These are phyloP conservation scores for Drosophila koepferae DNA, from an alignment of 2,888 invertebrate genomes.

Conservation along the genomic window DNA sequence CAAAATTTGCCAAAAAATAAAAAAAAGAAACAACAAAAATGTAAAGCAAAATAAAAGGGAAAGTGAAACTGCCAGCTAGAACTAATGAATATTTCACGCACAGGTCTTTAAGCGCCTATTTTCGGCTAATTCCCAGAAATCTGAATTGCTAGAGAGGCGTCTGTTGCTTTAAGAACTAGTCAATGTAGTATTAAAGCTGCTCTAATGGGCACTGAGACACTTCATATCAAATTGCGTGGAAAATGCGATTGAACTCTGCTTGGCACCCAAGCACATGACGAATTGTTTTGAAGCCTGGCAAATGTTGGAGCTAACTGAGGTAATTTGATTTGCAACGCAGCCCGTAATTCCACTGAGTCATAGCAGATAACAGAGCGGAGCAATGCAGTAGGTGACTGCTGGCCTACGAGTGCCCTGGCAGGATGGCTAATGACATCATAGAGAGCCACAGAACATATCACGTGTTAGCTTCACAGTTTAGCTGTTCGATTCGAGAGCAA, in stretches of 20 bases:
- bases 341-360: slow-evolving; percentile 45
- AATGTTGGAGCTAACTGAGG: slow-evolving; percentile 28
- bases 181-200: background rate
- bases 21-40: background rate
- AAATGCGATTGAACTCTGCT: slow-evolving; percentile 35
- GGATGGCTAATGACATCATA: slow-evolving; percentile 65
- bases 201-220: background rate
- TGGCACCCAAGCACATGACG: slow-evolving; percentile 15
- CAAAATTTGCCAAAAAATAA: slow-evolving; percentile 29
- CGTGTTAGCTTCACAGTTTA: slow-evolving; percentile 11
- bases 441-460: background rate
- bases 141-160: background rate
- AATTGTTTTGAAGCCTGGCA: slow-evolving; percentile 44
- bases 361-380: slow-evolving; percentile 11
- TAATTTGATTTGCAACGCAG: slow-evolving; percentile 61
- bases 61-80: background rate
- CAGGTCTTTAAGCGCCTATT: background rate
- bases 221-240: slow-evolving; percentile 1
- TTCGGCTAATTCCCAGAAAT: background rate
- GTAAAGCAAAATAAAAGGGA: background rate
- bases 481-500: slow-evolving; percentile 17
- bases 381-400: background rate
- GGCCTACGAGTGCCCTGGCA: slow-evolving; percentile 17
- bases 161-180: background rate
- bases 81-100: slow-evolving; percentile 4